phyloP scores from a whole-genome alignment of 2,888 invertebrate species.

The Tanypteryx hageni region DNA sequence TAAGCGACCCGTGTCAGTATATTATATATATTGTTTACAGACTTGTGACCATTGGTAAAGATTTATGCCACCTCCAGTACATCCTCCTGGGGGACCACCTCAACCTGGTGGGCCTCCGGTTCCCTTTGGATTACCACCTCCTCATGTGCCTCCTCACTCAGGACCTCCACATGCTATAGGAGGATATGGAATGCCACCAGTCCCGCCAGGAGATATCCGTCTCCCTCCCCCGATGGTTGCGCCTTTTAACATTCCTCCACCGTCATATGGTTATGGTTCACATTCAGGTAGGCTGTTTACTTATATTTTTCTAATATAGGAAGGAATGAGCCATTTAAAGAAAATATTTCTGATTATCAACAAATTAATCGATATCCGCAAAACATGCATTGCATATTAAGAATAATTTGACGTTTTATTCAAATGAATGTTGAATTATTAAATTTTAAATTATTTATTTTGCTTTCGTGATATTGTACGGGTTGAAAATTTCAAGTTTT shows the following conservation, averaged over 20 bases:
- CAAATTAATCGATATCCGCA: background rate
- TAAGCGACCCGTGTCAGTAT: too few relatives aligned
- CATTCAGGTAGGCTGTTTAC: constrained; percentile 69
- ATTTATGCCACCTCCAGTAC: constrained; percentile 53
- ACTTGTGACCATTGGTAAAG: too few relatives aligned
- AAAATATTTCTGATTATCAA: background rate
- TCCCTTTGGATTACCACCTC: constrained; percentile 57
- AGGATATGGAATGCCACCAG: constrained; percentile 52
- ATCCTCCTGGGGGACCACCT: constrained; percentile 64
- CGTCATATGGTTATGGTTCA: constrained; percentile 81
- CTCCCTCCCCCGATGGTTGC: constrained; percentile 81
- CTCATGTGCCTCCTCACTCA: constrained; percentile 64
- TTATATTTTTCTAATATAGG: background rate
- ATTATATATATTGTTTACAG: too few relatives aligned
- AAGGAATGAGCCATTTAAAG: background rate
- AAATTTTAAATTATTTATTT: too few relatives aligned
- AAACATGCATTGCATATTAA: background rate
- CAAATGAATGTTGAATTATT: too few relatives aligned
- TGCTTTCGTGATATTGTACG: too few relatives aligned
- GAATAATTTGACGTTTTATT: too few relatives aligned
- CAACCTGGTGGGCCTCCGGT: constrained; percentile 54
- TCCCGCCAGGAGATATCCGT: constrained; percentile 66
- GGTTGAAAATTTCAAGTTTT: too few relatives aligned
- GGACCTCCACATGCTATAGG: constrained; percentile 65
- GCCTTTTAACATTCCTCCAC: constrained; percentile 88